phyloP scores from a whole-genome alignment of 2,888 invertebrate genomes.

The Stratiomys singularior region DNA sequence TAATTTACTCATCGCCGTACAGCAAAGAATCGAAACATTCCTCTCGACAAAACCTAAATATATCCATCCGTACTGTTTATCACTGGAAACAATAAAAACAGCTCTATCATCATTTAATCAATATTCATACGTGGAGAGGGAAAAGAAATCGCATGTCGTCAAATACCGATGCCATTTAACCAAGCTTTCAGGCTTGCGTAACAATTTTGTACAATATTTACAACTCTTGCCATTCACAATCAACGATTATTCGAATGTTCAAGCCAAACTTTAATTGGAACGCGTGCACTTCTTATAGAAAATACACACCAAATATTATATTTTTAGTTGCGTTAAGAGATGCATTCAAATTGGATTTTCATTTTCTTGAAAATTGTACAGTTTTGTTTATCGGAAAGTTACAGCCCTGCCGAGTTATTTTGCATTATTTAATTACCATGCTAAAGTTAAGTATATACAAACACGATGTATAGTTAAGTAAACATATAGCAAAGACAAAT shows the following conservation, averaged over 20 bases:
- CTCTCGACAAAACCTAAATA: constrained; percentile 62
- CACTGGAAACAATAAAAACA: constrained; percentile 73
- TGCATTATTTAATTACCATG: too few species aligned
- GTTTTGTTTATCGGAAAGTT: too few species aligned
- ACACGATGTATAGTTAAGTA: too few species aligned
- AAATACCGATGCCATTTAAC: constrained; percentile 49
- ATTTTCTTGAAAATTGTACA: too few species aligned
- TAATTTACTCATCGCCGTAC: constrained; percentile 68
- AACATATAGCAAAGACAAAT: too few species aligned
- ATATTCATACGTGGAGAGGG: constrained; percentile 63
- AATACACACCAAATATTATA: constrained; percentile 22
- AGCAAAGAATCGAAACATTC: constrained; percentile 70
- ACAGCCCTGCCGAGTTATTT: too few species aligned
- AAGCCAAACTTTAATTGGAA: constrained; percentile 42
- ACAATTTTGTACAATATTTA: constrained; percentile 60
- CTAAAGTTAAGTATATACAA: too few species aligned
- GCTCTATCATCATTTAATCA: constrained; percentile 69
- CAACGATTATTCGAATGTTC: constrained; percentile 46
- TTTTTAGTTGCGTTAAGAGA: not conserved
- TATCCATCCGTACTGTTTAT: constrained; percentile 79
- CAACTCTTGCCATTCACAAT: constrained; percentile 62
- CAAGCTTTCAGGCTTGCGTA: constrained; percentile 56
- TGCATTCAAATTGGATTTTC: too few species aligned
- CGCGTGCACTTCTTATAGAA: too few species aligned
- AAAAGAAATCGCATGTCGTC: constrained; percentile 8